phyloP scores from a whole-genome alignment of 2,888 invertebrate species.

The Sphaerophoria taeniata region DNA sequence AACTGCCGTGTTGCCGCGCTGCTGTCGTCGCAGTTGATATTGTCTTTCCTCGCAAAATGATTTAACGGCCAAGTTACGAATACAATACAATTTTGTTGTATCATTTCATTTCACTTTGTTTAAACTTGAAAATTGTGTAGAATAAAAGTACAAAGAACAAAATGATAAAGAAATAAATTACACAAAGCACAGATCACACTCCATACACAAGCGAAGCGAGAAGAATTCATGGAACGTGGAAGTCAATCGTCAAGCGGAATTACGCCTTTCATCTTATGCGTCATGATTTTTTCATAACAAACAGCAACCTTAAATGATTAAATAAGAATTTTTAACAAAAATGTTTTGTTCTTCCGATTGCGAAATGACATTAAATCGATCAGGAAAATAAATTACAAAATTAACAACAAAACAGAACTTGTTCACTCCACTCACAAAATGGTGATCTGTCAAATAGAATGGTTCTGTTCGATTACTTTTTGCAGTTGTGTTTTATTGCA shows the following conservation, averaged over 20 bases:
- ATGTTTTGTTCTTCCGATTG: conserved; percentile 25
- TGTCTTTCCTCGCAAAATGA: conserved; percentile 61
- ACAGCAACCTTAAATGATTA: neutral
- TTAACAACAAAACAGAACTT: conserved; percentile 37
- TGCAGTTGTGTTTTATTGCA: conserved; percentile 11
- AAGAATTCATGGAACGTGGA: conserved; percentile 63
- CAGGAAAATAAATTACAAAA: conserved; percentile 55
- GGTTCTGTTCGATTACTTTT: conserved; percentile 19
- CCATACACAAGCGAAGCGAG: conserved; percentile 4
- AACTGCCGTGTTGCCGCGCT: conserved; percentile 51
- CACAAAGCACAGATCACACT: neutral
- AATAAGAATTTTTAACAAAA: conserved; percentile 28
- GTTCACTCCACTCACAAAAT: conserved; percentile 9
- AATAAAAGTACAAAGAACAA: neutral
- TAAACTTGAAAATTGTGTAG: conserved; percentile 52
- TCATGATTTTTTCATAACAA: conserved; percentile 34
- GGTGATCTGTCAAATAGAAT: conserved; percentile 11
- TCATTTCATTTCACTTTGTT: conserved; percentile 64
- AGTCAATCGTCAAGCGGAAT: conserved; percentile 50
- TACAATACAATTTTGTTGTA: conserved; percentile 65
- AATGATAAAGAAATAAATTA: neutral
- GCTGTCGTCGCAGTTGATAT: conserved; percentile 12
- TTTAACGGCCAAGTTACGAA: conserved; percentile 58
- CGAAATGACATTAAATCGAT: conserved; percentile 46
- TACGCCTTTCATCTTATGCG: conserved; percentile 49